phyloP scores from a whole-genome alignment of 2,113 vertebrate genomes.

The Xiphophorus couchianus region DNA sequence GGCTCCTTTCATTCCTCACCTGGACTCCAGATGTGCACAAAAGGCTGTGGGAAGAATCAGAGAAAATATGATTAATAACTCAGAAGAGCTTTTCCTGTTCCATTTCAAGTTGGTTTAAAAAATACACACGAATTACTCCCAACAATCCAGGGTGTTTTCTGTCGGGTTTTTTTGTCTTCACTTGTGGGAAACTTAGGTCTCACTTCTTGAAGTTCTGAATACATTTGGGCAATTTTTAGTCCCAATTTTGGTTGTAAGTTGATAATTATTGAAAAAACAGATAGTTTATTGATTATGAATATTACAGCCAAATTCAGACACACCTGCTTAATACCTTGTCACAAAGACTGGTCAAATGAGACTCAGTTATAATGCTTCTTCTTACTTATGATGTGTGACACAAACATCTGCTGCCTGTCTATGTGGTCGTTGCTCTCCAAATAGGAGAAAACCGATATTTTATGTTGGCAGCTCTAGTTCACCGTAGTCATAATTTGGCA shows the following conservation, averaged over 20 bases:
- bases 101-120: not conserved
- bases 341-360: not conserved
- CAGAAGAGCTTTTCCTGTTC: not conserved
- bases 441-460: not conserved
- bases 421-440: not conserved
- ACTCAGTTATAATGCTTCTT: not conserved
- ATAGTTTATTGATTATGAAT: not conserved
- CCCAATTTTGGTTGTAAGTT: not conserved
- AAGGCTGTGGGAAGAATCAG: not conserved
- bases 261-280: not conserved
- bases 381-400: not conserved
- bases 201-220: not conserved
- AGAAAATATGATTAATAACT: conserved; percentile 1
- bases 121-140: not conserved
- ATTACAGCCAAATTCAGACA: not conserved
- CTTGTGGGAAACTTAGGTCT: too few relatives aligned
- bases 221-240: not conserved
- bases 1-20: not conserved
- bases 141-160: not conserved
- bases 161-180: too few relatives aligned
- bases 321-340: not conserved
- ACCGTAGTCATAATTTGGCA: not conserved
- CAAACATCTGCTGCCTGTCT: not conserved
- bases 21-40: conserved; percentile 1
- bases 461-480: not conserved